Evolutionary conservation across 2,888 invertebrate genomes (phyloP).

Genomic region (Pachydiplax longipennis): DNA sequence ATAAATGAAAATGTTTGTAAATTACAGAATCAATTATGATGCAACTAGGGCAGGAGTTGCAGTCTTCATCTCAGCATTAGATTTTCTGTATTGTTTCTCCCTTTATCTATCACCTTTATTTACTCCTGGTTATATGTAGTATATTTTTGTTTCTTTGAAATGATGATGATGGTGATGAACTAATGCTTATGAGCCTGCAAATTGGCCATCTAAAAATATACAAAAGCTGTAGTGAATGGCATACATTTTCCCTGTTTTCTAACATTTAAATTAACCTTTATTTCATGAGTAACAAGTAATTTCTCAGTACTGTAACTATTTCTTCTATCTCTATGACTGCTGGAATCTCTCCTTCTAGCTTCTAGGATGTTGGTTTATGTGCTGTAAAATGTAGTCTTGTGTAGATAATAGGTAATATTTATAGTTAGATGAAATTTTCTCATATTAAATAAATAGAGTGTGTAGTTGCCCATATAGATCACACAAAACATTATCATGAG

Average conservation of each 20-base stretch:
- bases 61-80: neutral
- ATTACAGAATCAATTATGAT: neutral
- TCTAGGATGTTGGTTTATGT: conserved; percentile 43
- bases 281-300: conserved; percentile 32
- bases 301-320: conserved; percentile 37
- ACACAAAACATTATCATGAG: conserved; percentile 6
- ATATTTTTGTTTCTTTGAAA: conserved; percentile 15
- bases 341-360: conserved; percentile 43
- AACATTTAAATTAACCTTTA: neutral
- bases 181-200: conserved; percentile 41
- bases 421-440: conserved; percentile 36
- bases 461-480: conserved; percentile 37
- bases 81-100: neutral
- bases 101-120: neutral
- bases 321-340: conserved; percentile 40
- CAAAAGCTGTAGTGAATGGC: conserved; percentile 42
- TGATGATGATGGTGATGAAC: conserved; percentile 22
- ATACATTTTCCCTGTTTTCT: conserved; percentile 38
- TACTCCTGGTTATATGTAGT: conserved; percentile 21
- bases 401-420: conserved; percentile 19
- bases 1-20: neutral
- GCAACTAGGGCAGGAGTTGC: neutral
- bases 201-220: conserved; percentile 26
- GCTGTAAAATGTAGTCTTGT: conserved; percentile 35
- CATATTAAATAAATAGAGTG: conserved; percentile 9